A percentile compares a stretch with the other conserved stretches of the same genome.
Evolutionary conservation across 2,888 invertebrate species (phyloP).

Genomic region (Elegia similella): DNA sequence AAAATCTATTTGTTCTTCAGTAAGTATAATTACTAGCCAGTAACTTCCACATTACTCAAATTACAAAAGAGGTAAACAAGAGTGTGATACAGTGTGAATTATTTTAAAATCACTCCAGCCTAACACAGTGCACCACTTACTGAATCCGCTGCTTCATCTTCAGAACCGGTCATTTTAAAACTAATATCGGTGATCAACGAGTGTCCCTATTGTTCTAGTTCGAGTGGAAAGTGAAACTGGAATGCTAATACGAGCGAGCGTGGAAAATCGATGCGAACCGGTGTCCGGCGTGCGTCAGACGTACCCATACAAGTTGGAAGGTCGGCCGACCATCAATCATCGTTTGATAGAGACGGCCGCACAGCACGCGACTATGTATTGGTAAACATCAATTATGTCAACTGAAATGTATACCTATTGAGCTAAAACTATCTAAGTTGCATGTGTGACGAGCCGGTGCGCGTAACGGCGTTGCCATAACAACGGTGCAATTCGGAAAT

Average conservation of each 20-base stretch:
- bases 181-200: constrained; percentile 37
- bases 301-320: constrained; percentile 55
- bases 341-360: constrained; percentile 39
- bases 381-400: constrained; percentile 30
- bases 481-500: constrained; percentile 55
- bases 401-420: constrained; percentile 14
- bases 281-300: constrained; percentile 55
- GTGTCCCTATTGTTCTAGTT: constrained; percentile 53
- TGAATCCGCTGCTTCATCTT: constrained; percentile 37
- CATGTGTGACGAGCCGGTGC: constrained; percentile 41
- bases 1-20: neutral
- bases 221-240: constrained; percentile 65
- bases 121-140: constrained; percentile 52
- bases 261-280: constrained; percentile 68
- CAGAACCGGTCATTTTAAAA: constrained; percentile 36
- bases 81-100: neutral
- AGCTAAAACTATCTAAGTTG: constrained; percentile 17
- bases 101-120: constrained; percentile 23
- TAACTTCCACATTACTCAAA: neutral
- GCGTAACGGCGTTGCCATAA: constrained; percentile 52
- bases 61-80: neutral
- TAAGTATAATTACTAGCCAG: neutral
- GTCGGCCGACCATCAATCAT: constrained; percentile 62
- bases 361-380: constrained; percentile 43
- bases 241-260: constrained; percentile 48